These are phyloP conservation scores for Lacerta viridis DNA, from an alignment of 2,797 vertebrate genomes.

Conservation along the genomic window DNA sequence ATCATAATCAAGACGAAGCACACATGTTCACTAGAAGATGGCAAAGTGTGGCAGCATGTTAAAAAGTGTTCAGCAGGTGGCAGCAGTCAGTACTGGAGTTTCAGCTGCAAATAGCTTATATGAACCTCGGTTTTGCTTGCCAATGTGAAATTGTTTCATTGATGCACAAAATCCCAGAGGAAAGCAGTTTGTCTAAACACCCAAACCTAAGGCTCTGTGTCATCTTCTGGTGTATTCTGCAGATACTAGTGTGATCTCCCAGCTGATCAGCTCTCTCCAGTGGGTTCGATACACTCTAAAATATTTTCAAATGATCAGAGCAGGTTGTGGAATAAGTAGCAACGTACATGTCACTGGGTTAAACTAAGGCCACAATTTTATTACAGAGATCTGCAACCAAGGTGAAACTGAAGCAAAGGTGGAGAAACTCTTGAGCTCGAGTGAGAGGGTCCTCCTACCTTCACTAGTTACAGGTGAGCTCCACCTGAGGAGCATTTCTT, in stretches of 20 bases:
- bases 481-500: neutral
- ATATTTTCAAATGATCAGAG: neutral
- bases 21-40: neutral
- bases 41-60: neutral
- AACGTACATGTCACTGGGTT: neutral
- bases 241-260: neutral
- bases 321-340: neutral
- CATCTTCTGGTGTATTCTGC: neutral
- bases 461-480: too few species aligned
- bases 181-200: neutral
- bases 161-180: neutral
- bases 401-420: neutral
- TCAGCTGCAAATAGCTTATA: neutral
- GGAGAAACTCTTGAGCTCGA: neutral
- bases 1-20: neutral
- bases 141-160: neutral
- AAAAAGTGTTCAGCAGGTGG: neutral
- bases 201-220: neutral
- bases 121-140: neutral
- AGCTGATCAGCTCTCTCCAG: neutral
- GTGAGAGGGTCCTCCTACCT: neutral
- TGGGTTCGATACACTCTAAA: neutral
- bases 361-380: neutral
- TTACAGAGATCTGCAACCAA: neutral
- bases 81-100: slow-evolving; percentile 16